phyloP scores from a whole-genome alignment of 2,888 invertebrate species.

The Yponomeuta sedellus region DNA sequence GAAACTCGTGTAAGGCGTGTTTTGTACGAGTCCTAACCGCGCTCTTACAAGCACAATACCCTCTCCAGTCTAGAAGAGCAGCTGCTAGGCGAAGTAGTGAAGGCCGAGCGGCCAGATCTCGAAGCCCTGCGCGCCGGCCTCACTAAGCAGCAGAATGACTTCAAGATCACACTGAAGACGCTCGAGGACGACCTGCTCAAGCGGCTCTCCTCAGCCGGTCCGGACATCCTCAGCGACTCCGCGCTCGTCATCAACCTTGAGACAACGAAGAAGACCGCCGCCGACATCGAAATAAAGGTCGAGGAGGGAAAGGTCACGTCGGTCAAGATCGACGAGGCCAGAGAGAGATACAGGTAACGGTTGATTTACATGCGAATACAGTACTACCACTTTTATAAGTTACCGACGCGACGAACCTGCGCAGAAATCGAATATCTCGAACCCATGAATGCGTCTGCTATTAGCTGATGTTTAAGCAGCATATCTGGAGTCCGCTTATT shows the following conservation, averaged over 20 bases:
- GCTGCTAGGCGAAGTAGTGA: conserved; percentile 93
- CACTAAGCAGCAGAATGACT: conserved; percentile 95
- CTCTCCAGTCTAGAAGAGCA: conserved; percentile 87
- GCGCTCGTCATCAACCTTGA: conserved; percentile 94
- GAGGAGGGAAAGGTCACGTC: conserved; percentile 91
- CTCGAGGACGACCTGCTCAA: conserved; percentile 94
- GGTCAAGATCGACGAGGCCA: conserved; percentile 91
- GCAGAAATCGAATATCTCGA: no score
- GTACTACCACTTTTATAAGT: no score
- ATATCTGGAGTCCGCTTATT: no score
- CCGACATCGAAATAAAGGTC: conserved; percentile 91
- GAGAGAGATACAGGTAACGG: conserved; percentile 86
- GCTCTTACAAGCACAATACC: background rate
- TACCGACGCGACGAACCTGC: no score
- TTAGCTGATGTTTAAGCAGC: no score
- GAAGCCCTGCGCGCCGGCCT: conserved; percentile 88
- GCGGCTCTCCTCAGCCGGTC: conserved; percentile 91
- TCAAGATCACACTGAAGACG: conserved; percentile 92
- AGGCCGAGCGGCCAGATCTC: conserved; percentile 93
- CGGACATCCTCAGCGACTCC: conserved; percentile 93
- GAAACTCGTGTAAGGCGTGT: no score
- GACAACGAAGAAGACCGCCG: conserved; percentile 94
- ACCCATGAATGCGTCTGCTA: no score
- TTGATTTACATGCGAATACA: background rate
- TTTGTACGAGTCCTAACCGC: no score